phyloP scores from a whole-genome alignment of 2,797 vertebrate genomes.

The Scolopax bukidnonensis region DNA sequence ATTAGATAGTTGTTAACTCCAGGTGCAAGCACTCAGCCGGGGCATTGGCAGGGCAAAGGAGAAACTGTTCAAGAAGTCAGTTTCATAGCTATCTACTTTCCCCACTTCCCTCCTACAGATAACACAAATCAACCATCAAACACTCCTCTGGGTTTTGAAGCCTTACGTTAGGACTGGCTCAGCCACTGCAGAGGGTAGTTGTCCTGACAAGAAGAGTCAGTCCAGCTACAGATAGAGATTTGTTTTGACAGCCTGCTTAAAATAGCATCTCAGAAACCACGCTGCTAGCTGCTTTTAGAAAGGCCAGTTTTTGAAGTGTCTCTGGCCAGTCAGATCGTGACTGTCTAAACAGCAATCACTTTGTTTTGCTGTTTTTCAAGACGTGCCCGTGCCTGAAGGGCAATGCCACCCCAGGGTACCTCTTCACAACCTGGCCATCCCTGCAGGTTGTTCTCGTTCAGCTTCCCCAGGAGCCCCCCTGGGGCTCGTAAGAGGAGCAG shows the following conservation, averaged over 20 bases:
- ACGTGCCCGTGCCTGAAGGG: neutral
- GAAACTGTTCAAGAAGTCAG: neutral
- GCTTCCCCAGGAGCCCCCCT: neutral
- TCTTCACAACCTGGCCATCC: neutral
- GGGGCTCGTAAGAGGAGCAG: neutral
- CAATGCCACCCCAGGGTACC: neutral
- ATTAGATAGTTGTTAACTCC: neutral
- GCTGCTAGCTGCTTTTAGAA: neutral
- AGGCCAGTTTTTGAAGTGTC: neutral
- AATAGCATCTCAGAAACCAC: conserved; percentile 46
- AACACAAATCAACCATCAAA: neutral
- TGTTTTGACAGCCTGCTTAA: conserved; percentile 48
- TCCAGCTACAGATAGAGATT: conserved; percentile 29
- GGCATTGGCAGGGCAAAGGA: neutral
- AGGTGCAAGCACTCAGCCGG: neutral
- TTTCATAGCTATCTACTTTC: neutral
- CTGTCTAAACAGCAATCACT: neutral
- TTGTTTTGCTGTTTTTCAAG: neutral
- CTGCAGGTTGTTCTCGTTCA: neutral
- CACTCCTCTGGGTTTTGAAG: neutral
- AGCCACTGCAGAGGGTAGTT: neutral
- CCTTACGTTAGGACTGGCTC: neutral
- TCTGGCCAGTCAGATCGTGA: neutral
- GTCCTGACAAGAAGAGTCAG: conserved; percentile 35
- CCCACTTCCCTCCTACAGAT: neutral